Conservation (phyloP, 2,113 vertebrate genomes). For the Hydrolagus affinis region DNA sequence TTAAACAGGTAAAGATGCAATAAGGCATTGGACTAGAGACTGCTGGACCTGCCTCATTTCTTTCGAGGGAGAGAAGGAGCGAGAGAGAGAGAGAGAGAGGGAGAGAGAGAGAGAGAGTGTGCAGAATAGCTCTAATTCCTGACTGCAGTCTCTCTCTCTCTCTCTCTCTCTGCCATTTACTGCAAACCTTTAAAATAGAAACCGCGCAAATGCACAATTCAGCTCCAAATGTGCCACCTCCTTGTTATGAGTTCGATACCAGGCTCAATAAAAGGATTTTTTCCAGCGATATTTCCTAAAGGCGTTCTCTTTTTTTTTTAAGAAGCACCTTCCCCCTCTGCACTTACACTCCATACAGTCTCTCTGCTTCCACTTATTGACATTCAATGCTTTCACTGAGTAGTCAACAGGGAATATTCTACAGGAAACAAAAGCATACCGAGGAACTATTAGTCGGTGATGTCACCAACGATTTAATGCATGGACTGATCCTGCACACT, state of each 20-base stretch:
- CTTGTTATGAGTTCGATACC: background rate
- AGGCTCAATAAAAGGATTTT: background rate
- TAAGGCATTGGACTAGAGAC: constrained; percentile 55
- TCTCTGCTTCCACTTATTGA: background rate
- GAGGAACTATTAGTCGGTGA: background rate
- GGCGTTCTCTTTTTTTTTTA: no score
- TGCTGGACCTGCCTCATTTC: constrained; percentile 55
- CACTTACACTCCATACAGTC: background rate
- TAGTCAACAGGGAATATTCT: constrained; percentile 10
- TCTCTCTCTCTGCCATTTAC: no score
- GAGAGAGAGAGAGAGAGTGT: background rate
- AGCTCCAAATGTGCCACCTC: background rate
- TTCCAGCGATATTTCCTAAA: background rate
- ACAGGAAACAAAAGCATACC: constrained; percentile 2
- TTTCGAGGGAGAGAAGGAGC: background rate
- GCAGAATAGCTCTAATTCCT: background rate
- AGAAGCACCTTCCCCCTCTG: background rate
- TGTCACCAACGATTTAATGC: background rate
- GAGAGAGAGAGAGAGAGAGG: background rate
- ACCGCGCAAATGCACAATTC: no score
- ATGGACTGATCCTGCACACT: background rate
- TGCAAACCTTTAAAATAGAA: no score
- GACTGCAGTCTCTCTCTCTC: background rate
- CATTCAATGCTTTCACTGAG: background rate
- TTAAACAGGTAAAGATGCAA: constrained; percentile 57